Percentiles rank a stretch among this genome's conserved stretches.
Conservation (phyloP, 64 coral and sea anemone species). For the Montipora capricornis region DNA sequence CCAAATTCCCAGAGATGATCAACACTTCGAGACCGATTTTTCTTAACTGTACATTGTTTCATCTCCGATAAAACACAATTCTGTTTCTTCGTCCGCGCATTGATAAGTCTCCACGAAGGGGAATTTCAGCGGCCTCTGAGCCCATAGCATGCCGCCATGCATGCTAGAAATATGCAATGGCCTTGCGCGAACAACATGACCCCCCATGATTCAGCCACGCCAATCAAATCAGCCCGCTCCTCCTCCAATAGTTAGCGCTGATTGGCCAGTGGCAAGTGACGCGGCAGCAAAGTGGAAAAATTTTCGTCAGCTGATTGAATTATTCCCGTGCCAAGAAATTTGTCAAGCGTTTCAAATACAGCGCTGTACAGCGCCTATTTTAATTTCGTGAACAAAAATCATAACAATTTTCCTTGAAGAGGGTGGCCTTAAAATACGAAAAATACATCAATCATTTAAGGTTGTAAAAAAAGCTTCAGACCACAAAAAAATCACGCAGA, state of each 20-base stretch:
- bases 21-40: conserved; percentile 64
- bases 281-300: conserved; percentile 34
- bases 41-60: conserved; percentile 42
- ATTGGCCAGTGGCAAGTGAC: conserved; percentile 55
- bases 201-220: conserved; percentile 67
- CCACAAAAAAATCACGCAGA: too few species aligned
- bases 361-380: not conserved
- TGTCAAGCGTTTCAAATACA: conserved; percentile 30
- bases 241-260: conserved; percentile 25
- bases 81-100: conserved; percentile 23
- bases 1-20: conserved; percentile 34
- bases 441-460: conserved; percentile 26
- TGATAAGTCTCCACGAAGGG: conserved; percentile 61
- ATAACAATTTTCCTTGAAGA: not conserved
- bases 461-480: not conserved
- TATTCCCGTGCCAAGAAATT: conserved; percentile 36
- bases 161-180: conserved; percentile 78
- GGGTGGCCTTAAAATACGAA: not conserved
- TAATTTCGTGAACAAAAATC: not conserved
- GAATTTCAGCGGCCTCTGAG: conserved; percentile 64
- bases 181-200: conserved; percentile 87
- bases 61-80: conserved; percentile 40
- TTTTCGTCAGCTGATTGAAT: conserved; percentile 62
- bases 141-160: conserved; percentile 79
- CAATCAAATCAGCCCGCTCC: conserved; percentile 72